Evolutionary conservation across 1,140 invertebrate genomes (phyloP).

Genomic region (Panonychus citri): DNA sequence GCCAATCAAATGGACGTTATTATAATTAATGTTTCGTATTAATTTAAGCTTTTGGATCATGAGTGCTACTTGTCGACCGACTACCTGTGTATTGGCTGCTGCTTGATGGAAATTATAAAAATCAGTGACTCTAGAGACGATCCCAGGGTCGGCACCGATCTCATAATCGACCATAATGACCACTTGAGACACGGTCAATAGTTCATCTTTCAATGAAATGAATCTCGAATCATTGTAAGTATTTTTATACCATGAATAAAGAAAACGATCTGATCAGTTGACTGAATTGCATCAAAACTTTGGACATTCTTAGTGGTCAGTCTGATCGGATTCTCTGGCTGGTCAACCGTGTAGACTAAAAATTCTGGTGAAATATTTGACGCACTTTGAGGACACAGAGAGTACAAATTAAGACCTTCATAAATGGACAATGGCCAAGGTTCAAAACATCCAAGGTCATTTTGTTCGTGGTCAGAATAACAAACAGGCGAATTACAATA

Average conservation of each 20-base stretch:
- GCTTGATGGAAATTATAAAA: neutral
- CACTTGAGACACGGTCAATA: neutral
- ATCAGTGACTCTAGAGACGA: neutral
- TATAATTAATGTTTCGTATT: neutral
- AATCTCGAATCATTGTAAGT: neutral
- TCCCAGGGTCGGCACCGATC: neutral
- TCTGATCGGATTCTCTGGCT: too few species aligned
- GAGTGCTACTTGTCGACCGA: conserved; percentile 19
- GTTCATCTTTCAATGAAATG: neutral
- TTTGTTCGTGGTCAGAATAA: neutral
- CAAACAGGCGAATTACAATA: neutral
- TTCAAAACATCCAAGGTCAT: neutral
- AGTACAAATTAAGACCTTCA: neutral
- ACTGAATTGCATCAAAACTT: too few species aligned
- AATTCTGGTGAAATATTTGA: neutral
- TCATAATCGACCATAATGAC: neutral
- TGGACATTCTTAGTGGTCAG: too few species aligned
- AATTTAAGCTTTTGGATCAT: conserved; percentile 15
- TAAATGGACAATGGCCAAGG: neutral
- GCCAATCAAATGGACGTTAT: conserved; percentile 30
- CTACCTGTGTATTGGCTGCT: conserved; percentile 19
- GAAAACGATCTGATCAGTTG: neutral
- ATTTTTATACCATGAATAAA: neutral
- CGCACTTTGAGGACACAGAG: neutral
- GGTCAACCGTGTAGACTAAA: too few species aligned